Evolutionary conservation across 2,113 vertebrate genomes (phyloP).

Genomic region (Sciurus niger): DNA sequence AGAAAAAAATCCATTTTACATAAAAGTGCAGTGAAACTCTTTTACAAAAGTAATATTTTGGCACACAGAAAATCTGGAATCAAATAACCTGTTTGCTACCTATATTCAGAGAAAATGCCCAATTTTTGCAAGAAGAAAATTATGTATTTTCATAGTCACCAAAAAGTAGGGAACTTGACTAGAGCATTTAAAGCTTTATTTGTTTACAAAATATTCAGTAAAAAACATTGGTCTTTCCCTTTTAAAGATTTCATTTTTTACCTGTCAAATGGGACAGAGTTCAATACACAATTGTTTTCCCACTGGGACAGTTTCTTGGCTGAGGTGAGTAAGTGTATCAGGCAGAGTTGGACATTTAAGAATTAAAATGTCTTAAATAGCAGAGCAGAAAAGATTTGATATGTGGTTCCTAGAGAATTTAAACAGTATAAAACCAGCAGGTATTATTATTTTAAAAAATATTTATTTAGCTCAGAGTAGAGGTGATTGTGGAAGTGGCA

Average conservation of each 20-base stretch:
- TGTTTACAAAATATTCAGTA: background rate
- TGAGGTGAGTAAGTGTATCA: conserved; percentile 55
- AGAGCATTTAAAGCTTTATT: conserved; percentile 34
- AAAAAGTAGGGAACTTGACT: conserved; percentile 34
- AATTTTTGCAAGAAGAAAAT: conserved; percentile 31
- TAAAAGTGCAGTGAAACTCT: background rate
- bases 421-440: background rate
- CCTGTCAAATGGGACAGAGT: conserved; percentile 68
- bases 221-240: conserved; percentile 24
- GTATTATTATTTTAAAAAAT: background rate
- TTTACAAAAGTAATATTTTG: conserved; percentile 15
- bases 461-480: background rate
- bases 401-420: conserved; percentile 19
- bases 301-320: conserved; percentile 68
- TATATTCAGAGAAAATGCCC: background rate
- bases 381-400: conserved; percentile 62
- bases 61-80: background rate
- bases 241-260: conserved; percentile 69
- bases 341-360: conserved; percentile 67
- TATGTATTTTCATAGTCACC: background rate
- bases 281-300: conserved; percentile 53
- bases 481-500: background rate
- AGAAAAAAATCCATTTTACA: background rate
- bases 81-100: background rate
- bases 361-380: conserved; percentile 77